Conservation (phyloP, 2,113 vertebrate genomes). For the Pelobates fuscus region DNA sequence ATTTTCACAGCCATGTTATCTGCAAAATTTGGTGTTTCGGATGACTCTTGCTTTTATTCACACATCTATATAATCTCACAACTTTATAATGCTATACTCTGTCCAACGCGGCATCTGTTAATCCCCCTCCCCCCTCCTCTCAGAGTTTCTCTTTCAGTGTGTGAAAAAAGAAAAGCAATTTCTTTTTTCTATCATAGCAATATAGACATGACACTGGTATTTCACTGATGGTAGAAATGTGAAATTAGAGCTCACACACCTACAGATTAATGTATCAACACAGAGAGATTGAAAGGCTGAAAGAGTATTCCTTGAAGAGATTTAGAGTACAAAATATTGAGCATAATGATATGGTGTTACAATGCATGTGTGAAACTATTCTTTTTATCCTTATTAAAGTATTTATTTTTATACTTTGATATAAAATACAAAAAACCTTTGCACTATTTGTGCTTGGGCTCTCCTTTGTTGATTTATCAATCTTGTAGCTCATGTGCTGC, state of each 20-base stretch:
- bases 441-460: neutral
- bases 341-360: constrained; percentile 13
- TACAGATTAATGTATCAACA: constrained; percentile 51
- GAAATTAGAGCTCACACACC: constrained; percentile 43
- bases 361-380: neutral
- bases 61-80: constrained; percentile 31
- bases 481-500: too few species aligned
- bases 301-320: constrained; percentile 38
- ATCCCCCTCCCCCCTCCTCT: too few species aligned
- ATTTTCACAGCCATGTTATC: too few species aligned
- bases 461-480: too few species aligned
- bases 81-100: constrained; percentile 36
- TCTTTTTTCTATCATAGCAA: constrained; percentile 28
- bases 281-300: constrained; percentile 21
- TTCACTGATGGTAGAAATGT: constrained; percentile 37
- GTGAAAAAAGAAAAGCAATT: constrained; percentile 23
- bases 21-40: too few species aligned
- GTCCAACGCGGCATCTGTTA: neutral
- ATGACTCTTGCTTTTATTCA: too few species aligned
- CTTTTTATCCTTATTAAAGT: neutral
- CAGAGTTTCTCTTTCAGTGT: constrained; percentile 23
- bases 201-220: constrained; percentile 40
- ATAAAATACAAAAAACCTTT: too few species aligned
- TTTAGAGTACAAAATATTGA: constrained; percentile 34
- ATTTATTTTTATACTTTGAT: constrained; percentile 6